Percentiles rank a stretch among this genome's conserved stretches.
These are phyloP conservation scores for Crotophaga sulcirostris DNA, from an alignment of 2,113 vertebrate species.

Conservation along the genomic window DNA sequence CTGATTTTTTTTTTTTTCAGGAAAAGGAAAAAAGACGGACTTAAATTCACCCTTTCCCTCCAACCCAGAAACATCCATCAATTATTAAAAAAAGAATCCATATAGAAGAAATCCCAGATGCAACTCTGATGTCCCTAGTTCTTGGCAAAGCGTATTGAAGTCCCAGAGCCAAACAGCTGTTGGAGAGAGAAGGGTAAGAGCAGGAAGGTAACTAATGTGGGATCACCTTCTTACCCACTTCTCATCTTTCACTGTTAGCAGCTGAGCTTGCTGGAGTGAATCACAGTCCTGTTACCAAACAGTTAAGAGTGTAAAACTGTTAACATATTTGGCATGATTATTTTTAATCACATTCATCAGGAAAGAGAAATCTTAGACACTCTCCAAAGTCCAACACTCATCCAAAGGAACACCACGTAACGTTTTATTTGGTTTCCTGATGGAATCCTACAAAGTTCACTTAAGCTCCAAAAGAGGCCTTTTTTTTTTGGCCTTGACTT, in stretches of 20 bases:
- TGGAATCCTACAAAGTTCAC: not conserved
- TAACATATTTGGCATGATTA: not conserved
- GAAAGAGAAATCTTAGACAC: not conserved
- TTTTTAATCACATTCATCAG: not conserved
- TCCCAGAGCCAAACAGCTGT: not conserved
- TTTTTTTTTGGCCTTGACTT: not conserved
- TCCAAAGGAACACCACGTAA: not conserved
- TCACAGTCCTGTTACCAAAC: not conserved
- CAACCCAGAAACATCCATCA: not conserved
- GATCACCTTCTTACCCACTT: not conserved
- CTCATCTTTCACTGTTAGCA: not conserved
- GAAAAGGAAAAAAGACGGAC: not conserved
- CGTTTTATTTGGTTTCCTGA: not conserved
- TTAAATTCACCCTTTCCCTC: not conserved
- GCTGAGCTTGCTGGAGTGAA: not conserved
- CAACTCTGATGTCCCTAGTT: not conserved
- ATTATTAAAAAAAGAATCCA: not conserved
- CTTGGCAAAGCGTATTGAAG: not conserved
- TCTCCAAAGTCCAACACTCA: not conserved
- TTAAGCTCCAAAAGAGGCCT: not conserved
- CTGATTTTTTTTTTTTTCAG: accelerated
- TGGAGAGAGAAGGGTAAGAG: not conserved
- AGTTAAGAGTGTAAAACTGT: not conserved
- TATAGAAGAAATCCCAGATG: not conserved
- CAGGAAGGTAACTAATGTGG: not conserved